phyloP scores from a whole-genome alignment of 1,140 invertebrate species.

The Teleogryllus occipitalis region DNA sequence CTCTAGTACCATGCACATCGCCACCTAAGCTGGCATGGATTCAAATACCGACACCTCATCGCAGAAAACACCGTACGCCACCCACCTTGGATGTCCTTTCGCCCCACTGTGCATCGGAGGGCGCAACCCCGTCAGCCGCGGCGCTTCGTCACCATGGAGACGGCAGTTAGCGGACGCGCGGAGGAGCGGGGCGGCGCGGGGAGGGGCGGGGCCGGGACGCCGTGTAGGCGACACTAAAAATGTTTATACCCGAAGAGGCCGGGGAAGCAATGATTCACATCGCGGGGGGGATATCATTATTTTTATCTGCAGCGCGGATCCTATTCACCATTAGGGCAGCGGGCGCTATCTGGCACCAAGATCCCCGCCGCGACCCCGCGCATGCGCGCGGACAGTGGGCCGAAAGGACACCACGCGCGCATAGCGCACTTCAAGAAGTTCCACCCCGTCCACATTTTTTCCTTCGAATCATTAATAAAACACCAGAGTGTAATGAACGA shows the following conservation, averaged over 20 bases:
- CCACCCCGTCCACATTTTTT: too few relatives aligned
- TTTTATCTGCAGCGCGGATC: not conserved
- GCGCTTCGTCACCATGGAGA: not conserved
- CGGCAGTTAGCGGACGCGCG: not conserved
- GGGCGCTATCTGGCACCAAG: not conserved
- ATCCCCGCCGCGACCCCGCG: not conserved
- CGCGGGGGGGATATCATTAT: not conserved
- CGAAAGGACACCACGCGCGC: too few relatives aligned
- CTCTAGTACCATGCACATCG: too few relatives aligned
- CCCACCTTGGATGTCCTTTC: too few relatives aligned
- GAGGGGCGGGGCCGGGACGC: too few relatives aligned
- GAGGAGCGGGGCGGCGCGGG: too few relatives aligned
- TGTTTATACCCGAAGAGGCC: not conserved
- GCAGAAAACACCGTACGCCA: too few relatives aligned
- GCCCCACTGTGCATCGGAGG: not conserved
- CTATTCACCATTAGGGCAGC: slow-evolving; percentile 3
- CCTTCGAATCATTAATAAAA: too few relatives aligned
- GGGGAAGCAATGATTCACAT: slow-evolving; percentile 1
- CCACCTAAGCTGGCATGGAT: too few relatives aligned
- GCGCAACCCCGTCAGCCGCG: not conserved
- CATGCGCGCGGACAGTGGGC: not conserved
- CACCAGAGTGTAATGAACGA: too few relatives aligned
- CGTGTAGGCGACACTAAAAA: not conserved
- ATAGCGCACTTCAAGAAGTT: too few relatives aligned
- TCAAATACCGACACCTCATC: too few relatives aligned